phyloP scores from a whole-genome alignment of 2,797 vertebrate species.

The Choloepus didactylus region DNA sequence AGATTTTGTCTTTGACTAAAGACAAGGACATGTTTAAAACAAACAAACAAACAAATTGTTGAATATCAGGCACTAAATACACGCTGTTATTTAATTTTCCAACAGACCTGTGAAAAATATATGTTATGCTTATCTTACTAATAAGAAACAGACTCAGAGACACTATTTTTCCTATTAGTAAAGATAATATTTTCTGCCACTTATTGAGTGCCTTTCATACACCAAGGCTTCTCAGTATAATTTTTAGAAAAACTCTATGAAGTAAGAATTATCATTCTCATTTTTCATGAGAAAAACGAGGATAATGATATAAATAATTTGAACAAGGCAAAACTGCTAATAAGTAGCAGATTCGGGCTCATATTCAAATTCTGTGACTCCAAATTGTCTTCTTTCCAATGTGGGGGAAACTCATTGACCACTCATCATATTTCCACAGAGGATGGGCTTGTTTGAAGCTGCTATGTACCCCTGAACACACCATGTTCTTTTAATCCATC shows the following conservation, averaged over 20 bases:
- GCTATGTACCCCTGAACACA: too few species aligned
- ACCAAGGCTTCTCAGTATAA: background rate
- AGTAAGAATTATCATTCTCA: background rate
- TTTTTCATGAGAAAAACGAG: background rate
- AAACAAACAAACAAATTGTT: background rate
- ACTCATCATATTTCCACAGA: background rate
- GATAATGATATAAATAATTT: background rate
- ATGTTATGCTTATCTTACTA: background rate
- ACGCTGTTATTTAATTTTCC: background rate
- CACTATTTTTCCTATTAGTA: background rate
- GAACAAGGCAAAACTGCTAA: background rate
- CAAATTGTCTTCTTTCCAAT: background rate
- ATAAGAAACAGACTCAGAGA: background rate
- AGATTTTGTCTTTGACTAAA: background rate
- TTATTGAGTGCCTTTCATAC: background rate
- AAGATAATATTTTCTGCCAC: slow-evolving; percentile 11
- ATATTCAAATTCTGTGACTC: background rate
- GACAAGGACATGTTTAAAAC: background rate
- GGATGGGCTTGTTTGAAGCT: too few species aligned
- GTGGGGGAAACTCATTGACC: background rate
- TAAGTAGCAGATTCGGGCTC: background rate
- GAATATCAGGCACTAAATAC: background rate
- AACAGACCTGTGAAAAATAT: background rate
- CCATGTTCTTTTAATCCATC: too few species aligned
- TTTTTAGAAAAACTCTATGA: background rate